phyloP scores from a whole-genome alignment of 2,113 vertebrate species.

The Cacatua alba region DNA sequence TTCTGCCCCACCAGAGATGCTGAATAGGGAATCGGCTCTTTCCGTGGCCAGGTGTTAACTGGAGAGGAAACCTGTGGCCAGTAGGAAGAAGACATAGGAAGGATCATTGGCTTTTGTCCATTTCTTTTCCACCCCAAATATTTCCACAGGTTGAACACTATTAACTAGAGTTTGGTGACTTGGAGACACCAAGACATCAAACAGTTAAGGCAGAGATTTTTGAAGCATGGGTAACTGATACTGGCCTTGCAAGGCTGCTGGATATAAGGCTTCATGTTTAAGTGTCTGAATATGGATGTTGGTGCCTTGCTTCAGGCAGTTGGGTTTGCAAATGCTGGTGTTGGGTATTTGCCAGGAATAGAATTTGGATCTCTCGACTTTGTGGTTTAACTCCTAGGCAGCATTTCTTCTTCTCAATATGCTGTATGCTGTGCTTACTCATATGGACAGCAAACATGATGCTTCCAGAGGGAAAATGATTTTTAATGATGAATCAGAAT shows the following conservation, averaged over 20 bases:
- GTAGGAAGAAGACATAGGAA: not conserved
- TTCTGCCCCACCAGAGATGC: not conserved
- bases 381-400: conserved; percentile 42
- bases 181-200: not conserved
- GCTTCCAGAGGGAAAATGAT: not conserved
- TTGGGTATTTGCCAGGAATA: conserved; percentile 45
- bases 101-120: fast-evolving
- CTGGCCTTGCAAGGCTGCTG: not conserved
- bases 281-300: conserved; percentile 10
- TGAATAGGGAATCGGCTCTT: not conserved
- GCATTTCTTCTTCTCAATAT: not conserved
- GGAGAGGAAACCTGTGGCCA: not conserved
- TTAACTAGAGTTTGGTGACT: not conserved
- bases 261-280: not conserved
- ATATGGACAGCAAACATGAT: not conserved
- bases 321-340: conserved; percentile 23
- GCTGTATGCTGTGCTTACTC: not conserved
- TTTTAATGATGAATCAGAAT: not conserved
- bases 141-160: not conserved
- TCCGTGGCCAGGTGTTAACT: not conserved
- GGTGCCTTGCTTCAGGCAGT: not conserved
- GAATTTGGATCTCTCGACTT: conserved; percentile 17
- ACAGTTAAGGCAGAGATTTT: conserved; percentile 10
- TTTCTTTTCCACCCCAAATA: not conserved
- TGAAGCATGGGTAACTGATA: not conserved